Conservation (phyloP, 2,797 vertebrate genomes). For the Pipistrellus nathusii region DNA sequence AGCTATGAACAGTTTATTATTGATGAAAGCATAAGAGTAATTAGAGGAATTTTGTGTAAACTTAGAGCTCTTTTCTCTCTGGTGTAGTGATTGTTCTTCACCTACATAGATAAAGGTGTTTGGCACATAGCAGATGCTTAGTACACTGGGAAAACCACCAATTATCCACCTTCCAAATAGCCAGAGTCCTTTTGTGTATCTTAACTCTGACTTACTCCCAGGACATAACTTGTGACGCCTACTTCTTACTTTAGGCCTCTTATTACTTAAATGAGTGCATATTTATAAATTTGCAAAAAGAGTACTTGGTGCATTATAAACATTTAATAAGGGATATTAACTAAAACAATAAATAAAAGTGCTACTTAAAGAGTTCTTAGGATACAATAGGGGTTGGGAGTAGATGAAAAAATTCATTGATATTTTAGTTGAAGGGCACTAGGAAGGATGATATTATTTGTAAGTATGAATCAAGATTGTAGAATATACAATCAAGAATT, state of each 20-base stretch:
- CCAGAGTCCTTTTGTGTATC: not conserved
- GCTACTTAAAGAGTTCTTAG: not conserved
- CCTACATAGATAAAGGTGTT: not conserved
- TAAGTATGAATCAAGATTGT: not conserved
- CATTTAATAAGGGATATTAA: not conserved
- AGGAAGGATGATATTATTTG: not conserved
- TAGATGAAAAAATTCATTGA: not conserved
- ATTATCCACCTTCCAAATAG: not conserved
- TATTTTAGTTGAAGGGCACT: not conserved
- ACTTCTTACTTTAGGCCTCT: not conserved
- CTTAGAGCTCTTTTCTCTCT: conserved; percentile 3
- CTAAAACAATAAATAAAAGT: not conserved
- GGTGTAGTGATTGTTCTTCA: not conserved
- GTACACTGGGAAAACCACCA: not conserved
- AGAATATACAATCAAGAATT: too few relatives aligned
- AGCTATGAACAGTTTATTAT: conserved; percentile 17
- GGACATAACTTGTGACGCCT: not conserved
- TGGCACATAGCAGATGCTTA: not conserved
- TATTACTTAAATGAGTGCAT: conserved; percentile 30
- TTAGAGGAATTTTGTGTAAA: not conserved
- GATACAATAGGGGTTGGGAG: not conserved
- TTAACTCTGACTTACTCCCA: not conserved
- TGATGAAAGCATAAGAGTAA: not conserved
- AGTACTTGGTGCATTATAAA: not conserved
- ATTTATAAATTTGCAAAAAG: not conserved